A percentile compares a stretch with the other conserved stretches of the same genome.
phyloP scores from a whole-genome alignment of 2,113 vertebrate species.

The Aplodontia rufa region DNA sequence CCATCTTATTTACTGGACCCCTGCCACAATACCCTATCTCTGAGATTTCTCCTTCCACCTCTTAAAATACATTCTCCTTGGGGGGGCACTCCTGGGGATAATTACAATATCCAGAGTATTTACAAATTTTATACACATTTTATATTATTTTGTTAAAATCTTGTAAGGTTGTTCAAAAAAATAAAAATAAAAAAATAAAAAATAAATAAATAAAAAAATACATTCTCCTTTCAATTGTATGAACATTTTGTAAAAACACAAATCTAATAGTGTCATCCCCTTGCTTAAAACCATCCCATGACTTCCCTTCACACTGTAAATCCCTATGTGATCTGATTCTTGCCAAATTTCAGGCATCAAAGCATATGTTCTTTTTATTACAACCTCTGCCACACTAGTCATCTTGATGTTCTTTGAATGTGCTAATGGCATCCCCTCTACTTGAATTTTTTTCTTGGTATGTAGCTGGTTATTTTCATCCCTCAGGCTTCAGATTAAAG shows the following conservation, averaged over 20 bases:
- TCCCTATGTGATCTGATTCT: background rate
- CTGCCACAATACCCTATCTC: background rate
- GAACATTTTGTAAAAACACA: background rate
- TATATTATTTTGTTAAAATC: too few relatives aligned
- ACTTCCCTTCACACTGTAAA: background rate
- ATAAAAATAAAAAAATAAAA: too few relatives aligned
- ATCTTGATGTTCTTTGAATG: background rate
- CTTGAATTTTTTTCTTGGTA: background rate
- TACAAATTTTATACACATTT: too few relatives aligned
- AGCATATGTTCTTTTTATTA: background rate
- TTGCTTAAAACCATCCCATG: background rate
- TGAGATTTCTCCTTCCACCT: background rate
- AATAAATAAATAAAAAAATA: too few relatives aligned
- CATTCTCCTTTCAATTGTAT: background rate
- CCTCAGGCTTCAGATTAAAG: background rate
- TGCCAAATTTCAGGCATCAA: background rate
- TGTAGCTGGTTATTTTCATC: background rate
- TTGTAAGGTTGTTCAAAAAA: too few relatives aligned
- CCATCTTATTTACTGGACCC: background rate
- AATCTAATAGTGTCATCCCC: background rate
- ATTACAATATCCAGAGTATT: too few relatives aligned
- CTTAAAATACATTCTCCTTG: constrained; percentile 33
- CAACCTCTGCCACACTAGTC: background rate
- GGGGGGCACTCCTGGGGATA: too few relatives aligned
- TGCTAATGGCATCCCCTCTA: background rate